Percentiles rank a stretch among this genome's conserved stretches.
Conservation (phyloP, 2,888 invertebrate genomes). For the Cephus sareptanus region DNA sequence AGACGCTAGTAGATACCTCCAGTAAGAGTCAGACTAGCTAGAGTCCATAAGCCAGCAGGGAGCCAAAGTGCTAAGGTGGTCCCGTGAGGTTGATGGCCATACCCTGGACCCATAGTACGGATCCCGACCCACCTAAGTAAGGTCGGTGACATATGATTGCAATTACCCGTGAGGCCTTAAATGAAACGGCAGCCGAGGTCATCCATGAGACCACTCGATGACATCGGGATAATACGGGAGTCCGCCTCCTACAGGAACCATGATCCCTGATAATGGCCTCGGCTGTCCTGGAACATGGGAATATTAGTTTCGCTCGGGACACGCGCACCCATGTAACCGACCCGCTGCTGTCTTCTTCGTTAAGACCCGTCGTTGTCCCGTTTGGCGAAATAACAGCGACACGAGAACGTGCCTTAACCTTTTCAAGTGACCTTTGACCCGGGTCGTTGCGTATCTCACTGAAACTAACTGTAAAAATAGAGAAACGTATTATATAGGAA, state of each 20-base stretch:
- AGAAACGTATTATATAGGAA: background rate
- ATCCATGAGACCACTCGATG: background rate
- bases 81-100: background rate
- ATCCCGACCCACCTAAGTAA: constrained; percentile 5
- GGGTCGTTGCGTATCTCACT: background rate
- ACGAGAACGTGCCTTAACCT: background rate
- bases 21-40: background rate
- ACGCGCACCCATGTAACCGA: background rate
- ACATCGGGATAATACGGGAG: background rate
- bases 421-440: background rate
- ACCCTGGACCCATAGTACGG: background rate
- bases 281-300: background rate
- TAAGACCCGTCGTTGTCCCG: background rate
- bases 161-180: constrained; percentile 8
- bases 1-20: background rate
- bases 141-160: constrained; percentile 5
- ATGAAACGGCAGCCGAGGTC: background rate
- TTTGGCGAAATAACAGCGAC: background rate
- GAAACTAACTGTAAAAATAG: background rate
- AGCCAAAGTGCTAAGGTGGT: background rate
- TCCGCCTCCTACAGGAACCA: background rate
- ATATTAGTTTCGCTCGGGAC: background rate
- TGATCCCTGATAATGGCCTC: background rate
- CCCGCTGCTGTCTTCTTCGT: background rate
- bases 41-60: background rate